phyloP scores from a whole-genome alignment of 2,888 invertebrate species.

The Mellilla xanthometata region DNA sequence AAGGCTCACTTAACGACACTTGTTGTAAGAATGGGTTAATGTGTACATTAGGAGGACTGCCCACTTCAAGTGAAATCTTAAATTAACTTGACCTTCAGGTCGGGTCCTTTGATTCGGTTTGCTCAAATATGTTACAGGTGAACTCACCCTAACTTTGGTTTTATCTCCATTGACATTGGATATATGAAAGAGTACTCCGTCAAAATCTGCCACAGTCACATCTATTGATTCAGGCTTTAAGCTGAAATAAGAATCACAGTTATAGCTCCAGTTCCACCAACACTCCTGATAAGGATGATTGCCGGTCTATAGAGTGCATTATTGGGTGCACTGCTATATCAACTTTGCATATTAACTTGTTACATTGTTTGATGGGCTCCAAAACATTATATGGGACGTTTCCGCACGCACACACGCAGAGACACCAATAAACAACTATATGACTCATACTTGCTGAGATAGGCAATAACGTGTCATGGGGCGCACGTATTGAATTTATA shows the following conservation, averaged over 20 bases:
- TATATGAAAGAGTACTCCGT: constrained; percentile 99
- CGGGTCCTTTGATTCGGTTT: no score
- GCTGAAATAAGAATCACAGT: constrained; percentile 80
- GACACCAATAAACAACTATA: constrained; percentile 61
- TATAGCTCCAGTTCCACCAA: constrained; percentile 20
- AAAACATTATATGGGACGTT: constrained; percentile 67
- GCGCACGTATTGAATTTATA: constrained; percentile 46
- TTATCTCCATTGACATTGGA: constrained; percentile 98
- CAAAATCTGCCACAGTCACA: constrained; percentile 97
- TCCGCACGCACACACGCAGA: constrained; percentile 63
- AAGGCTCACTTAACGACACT: no score
- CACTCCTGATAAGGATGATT: neutral
- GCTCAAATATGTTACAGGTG: neutral
- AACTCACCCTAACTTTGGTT: constrained; percentile 96
- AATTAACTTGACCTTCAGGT: no score
- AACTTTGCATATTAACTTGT: constrained; percentile 43
- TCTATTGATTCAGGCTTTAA: constrained; percentile 98
- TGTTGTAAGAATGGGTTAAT: no score
- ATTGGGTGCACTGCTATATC: constrained; percentile 31
- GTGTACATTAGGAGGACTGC: no score
- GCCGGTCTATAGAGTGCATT: constrained; percentile 1
- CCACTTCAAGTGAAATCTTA: no score
- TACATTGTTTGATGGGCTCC: constrained; percentile 67
- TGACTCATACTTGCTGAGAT: constrained; percentile 74
- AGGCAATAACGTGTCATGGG: constrained; percentile 66